Conservation (phyloP, 2,113 vertebrate genomes). For the Gyps fulvus region DNA sequence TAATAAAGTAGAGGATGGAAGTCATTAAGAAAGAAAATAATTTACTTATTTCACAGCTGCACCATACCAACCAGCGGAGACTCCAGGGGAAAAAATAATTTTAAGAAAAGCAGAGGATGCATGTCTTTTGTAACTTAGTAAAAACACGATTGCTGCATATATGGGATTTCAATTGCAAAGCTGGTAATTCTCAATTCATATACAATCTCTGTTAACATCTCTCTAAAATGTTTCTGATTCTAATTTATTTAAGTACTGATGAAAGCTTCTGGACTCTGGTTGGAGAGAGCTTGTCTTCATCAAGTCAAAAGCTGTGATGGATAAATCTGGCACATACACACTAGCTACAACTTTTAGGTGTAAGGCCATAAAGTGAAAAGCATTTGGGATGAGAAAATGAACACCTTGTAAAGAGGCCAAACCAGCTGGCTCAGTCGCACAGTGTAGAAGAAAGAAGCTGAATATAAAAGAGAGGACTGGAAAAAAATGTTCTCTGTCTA, state of each 20-base stretch:
- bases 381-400: not conserved
- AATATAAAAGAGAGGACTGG: not conserved
- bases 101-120: not conserved
- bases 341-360: not conserved
- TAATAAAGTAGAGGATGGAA: not conserved
- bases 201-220: not conserved
- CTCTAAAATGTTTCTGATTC: not conserved
- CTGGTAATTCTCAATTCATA: not conserved
- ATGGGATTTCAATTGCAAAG: not conserved
- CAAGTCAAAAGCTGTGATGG: not conserved
- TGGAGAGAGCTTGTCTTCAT: not conserved
- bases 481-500: not conserved
- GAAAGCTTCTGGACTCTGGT: not conserved
- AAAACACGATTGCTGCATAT: not conserved
- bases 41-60: not conserved
- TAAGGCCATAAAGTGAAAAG: not conserved
- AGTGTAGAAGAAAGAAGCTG: not conserved
- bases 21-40: not conserved
- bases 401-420: not conserved
- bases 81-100: not conserved
- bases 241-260: not conserved
- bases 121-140: not conserved
- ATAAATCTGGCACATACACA: not conserved
- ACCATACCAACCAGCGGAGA: not conserved
- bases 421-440: not conserved